phyloP scores from a whole-genome alignment of 2,797 vertebrate species.

The Gila robusta region DNA sequence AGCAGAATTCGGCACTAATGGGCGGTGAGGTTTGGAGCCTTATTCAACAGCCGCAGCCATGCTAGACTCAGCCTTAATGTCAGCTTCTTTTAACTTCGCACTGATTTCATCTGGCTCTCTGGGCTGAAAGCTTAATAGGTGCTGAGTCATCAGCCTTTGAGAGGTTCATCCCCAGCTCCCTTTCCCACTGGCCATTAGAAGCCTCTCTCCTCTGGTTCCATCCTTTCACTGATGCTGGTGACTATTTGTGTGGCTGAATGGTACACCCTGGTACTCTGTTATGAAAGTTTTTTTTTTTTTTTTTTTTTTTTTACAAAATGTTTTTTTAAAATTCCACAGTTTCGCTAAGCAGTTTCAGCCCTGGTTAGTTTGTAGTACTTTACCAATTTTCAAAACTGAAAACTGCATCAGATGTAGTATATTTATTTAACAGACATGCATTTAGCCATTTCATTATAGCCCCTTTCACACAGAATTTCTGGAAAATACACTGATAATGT shows the following conservation, averaged over 20 bases:
- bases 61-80: constrained; percentile 55
- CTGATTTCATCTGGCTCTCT: constrained; percentile 60
- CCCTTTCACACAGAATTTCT: too few species aligned
- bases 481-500: too few species aligned
- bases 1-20: constrained; percentile 69
- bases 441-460: background rate
- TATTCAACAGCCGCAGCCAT: constrained; percentile 41
- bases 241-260: constrained; percentile 5
- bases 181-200: constrained; percentile 56
- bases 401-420: background rate
- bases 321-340: background rate
- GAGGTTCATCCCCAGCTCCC: constrained; percentile 19
- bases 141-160: constrained; percentile 58
- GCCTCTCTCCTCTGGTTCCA: constrained; percentile 13
- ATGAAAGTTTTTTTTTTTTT: background rate
- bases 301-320: background rate
- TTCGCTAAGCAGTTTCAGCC: background rate
- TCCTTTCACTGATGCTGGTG: constrained; percentile 26
- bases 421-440: background rate
- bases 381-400: background rate
- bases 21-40: constrained; percentile 68
- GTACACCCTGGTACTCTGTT: constrained; percentile 6
- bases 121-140: constrained; percentile 61
- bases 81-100: constrained; percentile 59
- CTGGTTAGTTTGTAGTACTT: background rate